Percentiles rank a stretch among this genome's conserved stretches.
Evolutionary conservation across 2,113 vertebrate species (phyloP).

Genomic region (Sturnira hondurensis): DNA sequence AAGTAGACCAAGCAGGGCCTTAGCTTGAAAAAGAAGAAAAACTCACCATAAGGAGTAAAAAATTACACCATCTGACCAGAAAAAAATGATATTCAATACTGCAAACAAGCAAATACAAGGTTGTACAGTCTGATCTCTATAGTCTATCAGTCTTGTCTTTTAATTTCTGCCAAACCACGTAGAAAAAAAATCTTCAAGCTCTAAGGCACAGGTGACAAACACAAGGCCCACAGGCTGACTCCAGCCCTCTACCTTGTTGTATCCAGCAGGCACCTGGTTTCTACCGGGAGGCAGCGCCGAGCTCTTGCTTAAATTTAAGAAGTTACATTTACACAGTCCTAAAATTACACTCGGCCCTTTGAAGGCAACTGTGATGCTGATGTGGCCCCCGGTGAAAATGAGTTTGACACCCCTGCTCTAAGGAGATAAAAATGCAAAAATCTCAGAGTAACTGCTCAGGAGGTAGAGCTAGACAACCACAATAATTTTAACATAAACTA

Average conservation of each 20-base stretch:
- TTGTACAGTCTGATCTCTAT: not conserved
- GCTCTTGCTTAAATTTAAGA: too few relatives aligned
- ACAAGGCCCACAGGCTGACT: too few relatives aligned
- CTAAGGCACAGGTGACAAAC: not conserved
- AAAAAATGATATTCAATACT: not conserved
- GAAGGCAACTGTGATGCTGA: too few relatives aligned
- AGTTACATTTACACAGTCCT: too few relatives aligned
- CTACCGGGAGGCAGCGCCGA: too few relatives aligned
- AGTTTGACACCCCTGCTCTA: not conserved
- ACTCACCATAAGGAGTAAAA: not conserved
- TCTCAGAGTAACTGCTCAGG: not conserved
- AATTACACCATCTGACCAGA: not conserved
- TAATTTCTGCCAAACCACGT: not conserved
- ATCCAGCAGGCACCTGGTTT: too few relatives aligned
- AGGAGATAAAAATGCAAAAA: conserved; percentile 3
- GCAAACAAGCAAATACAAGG: not conserved
- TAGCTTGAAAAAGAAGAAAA: not conserved
- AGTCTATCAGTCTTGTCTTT: not conserved
- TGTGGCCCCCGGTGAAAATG: too few relatives aligned
- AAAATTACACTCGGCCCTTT: too few relatives aligned
- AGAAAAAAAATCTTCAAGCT: not conserved
- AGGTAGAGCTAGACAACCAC: not conserved
- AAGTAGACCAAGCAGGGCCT: not conserved
- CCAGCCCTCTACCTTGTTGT: too few relatives aligned
- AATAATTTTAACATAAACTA: conserved; percentile 19